These are phyloP conservation scores for Pomatorhinus ruficollis DNA, from an alignment of 2,113 vertebrate species.

Conservation along the genomic window DNA sequence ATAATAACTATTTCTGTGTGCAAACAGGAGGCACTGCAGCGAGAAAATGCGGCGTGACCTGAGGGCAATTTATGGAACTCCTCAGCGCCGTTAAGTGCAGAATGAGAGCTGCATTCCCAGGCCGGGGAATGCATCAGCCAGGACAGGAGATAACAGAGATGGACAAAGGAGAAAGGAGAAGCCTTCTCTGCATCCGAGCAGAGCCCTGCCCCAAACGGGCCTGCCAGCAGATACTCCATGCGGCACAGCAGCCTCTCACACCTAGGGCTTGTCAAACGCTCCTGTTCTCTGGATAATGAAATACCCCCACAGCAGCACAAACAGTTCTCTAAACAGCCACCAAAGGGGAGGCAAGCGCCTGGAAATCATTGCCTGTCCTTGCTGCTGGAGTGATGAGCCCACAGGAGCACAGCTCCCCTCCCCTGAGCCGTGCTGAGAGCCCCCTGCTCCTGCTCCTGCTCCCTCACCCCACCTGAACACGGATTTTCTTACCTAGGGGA, in stretches of 20 bases:
- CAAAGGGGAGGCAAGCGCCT: not conserved
- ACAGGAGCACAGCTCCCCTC: not conserved
- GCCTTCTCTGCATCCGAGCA: not conserved
- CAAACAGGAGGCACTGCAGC: not conserved
- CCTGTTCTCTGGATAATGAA: not conserved
- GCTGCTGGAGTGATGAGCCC: not conserved
- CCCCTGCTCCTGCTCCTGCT: not conserved
- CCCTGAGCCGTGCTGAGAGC: not conserved
- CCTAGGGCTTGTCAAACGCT: constrained; percentile 1
- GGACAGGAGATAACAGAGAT: not conserved
- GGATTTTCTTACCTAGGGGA: too few relatives aligned
- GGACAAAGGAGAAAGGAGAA: not conserved
- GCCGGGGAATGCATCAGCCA: not conserved
- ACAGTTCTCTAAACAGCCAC: not conserved
- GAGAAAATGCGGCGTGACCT: not conserved
- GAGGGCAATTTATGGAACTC: not conserved
- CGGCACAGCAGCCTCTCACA: not conserved
- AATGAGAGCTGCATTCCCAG: not conserved
- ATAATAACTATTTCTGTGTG: not conserved
- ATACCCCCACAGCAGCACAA: not conserved
- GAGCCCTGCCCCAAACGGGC: not conserved
- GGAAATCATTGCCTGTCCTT: not conserved
- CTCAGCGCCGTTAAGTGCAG: not conserved
- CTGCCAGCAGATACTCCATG: not conserved
- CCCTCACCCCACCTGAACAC: not conserved